phyloP scores from a whole-genome alignment of 2,888 invertebrate species.

The Nymphalis urticae region DNA sequence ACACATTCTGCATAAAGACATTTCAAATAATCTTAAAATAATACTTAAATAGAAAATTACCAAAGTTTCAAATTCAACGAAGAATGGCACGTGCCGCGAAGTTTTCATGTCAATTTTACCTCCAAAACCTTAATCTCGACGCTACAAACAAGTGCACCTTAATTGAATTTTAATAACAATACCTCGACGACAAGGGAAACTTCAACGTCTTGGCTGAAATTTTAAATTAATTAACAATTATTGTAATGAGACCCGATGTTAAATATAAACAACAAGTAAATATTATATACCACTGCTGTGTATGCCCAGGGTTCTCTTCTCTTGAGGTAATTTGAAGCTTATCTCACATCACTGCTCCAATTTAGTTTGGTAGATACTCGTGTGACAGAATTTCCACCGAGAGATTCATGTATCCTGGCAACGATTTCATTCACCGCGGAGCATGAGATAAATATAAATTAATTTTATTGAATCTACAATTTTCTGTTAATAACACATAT shows the following conservation, averaged over 20 bases:
- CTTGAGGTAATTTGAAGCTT: no score
- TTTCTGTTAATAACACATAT: no score
- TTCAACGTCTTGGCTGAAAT: constrained; percentile 7
- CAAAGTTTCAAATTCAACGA: constrained; percentile 25
- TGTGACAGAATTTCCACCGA: no score
- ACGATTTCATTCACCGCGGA: no score
- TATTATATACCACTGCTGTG: no score
- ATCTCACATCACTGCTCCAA: no score
- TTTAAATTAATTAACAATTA: constrained; percentile 32
- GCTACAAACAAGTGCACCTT: constrained; percentile 40
- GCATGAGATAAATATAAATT: no score
- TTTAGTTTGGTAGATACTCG: no score
- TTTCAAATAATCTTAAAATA: constrained; percentile 13
- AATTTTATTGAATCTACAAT: no score
- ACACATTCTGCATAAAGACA: neutral
- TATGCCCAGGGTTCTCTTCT: no score
- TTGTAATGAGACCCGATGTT: constrained; percentile 17
- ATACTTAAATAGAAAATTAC: constrained; percentile 18
- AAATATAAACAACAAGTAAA: neutral
- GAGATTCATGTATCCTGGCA: no score
- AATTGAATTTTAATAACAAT: constrained; percentile 45
- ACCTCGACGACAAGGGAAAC: constrained; percentile 24
- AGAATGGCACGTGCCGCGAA: constrained; percentile 27
- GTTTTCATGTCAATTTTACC: constrained; percentile 31
- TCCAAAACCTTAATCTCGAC: constrained; percentile 35